phyloP scores from a whole-genome alignment of 2,888 invertebrate species.

The Tupiocoris notatus region DNA sequence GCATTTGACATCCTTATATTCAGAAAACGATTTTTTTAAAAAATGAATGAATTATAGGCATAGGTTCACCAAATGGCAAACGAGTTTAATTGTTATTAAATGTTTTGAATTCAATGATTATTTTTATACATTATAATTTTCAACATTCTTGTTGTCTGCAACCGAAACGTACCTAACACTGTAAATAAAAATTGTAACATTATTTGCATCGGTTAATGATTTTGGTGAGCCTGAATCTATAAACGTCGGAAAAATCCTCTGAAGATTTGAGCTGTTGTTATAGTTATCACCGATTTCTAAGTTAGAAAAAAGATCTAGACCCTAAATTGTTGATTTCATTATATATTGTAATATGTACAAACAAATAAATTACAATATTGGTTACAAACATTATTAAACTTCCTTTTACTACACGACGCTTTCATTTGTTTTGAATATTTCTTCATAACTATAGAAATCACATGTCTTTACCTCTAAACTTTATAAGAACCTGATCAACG shows the following conservation, averaged over 20 bases:
- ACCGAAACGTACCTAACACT: conserved; percentile 20
- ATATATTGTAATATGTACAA: conserved; percentile 49
- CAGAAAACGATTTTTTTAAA: conserved; percentile 8
- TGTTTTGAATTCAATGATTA: conserved; percentile 32
- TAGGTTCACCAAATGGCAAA: conserved; percentile 25
- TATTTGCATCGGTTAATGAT: conserved; percentile 9
- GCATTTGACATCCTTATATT: conserved; percentile 38
- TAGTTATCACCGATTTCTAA: conserved; percentile 35
- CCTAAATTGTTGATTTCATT: conserved; percentile 48
- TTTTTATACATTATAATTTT: conserved; percentile 35
- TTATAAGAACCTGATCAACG: conserved; percentile 39
- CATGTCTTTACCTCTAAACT: conserved; percentile 34
- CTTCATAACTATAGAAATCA: conserved; percentile 26
- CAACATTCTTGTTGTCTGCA: conserved; percentile 19
- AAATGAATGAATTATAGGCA: conserved; percentile 4
- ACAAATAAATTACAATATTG: conserved; percentile 47
- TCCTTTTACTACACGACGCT: conserved; percentile 37
- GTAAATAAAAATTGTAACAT: conserved; percentile 20
- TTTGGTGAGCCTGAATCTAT: conserved; percentile 34
- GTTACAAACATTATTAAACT: conserved; percentile 40
- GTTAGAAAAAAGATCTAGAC: conserved; percentile 38
- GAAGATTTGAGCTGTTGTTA: conserved; percentile 30
- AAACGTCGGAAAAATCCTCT: conserved; percentile 14
- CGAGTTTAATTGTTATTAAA: conserved; percentile 28
- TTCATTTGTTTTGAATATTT: conserved; percentile 27